Base-by-base conservation (phyloP, 2,113 vertebrate genomes). In the Upupa epops region DNA sequence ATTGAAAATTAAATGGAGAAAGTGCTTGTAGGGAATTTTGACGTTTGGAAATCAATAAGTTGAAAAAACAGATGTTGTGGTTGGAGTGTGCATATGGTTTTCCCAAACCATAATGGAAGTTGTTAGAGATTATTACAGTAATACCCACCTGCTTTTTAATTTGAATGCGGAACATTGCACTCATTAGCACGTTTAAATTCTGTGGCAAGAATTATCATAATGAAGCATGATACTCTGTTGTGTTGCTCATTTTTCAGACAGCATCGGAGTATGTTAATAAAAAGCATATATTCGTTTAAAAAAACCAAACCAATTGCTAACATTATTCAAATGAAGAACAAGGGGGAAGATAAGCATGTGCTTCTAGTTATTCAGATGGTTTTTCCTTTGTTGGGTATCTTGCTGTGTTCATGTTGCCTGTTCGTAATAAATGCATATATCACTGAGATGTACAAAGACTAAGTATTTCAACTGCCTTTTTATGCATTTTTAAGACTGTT, bases 341-440 rank as follows among this genome's bases (percentile, higher is more conserved):
- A 66, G 8, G 20, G 20, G 10, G 9, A 51, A 28, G 42, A 13
- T 32, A 32, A 2, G 0, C 46, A 26, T 0, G 0, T 36, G 9
- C 26, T 60, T 8, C 42, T 85, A 37, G 36, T 37, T 49, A 29
- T 4, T 15, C 52, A 45, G 3, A 13, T 22, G n/a, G 11, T 34
- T 13, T 20, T 11, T 68, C 83, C 32, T 46, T 40, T 45, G 9
- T 71, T 74, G 5, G 58, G 4, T 79, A 3, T 78, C 6, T 34
- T 45, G 15, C 14, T 75, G 32, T 75, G 28, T 59, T 37, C 40
- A 21, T 49, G 48, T 29, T 45, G 13, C 24, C 8, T 36, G 18
- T 68, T 58, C 6, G 4, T 77, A 51, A 31, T 59, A 60, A 64
- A 46, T 28, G 4, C 12, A 5, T 72, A 51, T 11, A 2, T 63